Conservation (phyloP, 2,113 vertebrate genomes). For the Callopanchax toddi region DNA sequence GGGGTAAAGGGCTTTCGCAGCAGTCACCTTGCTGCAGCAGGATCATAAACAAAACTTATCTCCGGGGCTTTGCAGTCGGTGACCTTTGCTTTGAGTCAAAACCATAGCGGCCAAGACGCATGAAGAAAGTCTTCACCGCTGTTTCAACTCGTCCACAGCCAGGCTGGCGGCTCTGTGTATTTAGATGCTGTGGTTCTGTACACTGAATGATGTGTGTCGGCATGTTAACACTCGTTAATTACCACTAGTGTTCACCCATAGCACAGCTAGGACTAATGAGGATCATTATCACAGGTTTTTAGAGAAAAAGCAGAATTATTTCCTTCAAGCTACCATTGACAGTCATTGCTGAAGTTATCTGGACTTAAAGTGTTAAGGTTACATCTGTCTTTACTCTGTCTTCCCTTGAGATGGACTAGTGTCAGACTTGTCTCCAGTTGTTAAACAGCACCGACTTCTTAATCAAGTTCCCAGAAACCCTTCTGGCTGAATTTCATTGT, state of each 20-base stretch:
- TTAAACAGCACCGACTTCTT: neutral
- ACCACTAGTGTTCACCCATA: neutral
- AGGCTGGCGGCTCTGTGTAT: neutral
- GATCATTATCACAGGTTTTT: slow-evolving; percentile 1
- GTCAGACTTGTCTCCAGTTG: slow-evolving; percentile 4
- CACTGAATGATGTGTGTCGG: neutral
- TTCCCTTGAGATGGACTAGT: neutral
- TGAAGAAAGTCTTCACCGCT: neutral
- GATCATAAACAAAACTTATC: slow-evolving; percentile 21
- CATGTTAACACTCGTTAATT: neutral
- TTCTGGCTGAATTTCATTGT: slow-evolving; percentile 3
- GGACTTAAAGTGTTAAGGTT: neutral
- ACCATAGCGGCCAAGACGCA: neutral
- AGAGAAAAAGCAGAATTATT: neutral
- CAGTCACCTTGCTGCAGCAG: slow-evolving; percentile 32
- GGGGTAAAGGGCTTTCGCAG: slow-evolving; percentile 29
- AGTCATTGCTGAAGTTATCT: neutral
- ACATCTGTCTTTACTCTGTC: neutral
- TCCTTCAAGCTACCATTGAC: neutral
- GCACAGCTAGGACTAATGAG: neutral
- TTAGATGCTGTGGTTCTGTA: neutral
- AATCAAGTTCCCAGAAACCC: slow-evolving; percentile 13
- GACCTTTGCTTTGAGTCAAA: slow-evolving; percentile 9
- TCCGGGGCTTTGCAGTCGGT: neutral
- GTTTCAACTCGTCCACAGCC: neutral